Evolutionary conservation across 2,888 invertebrate species (phyloP).

Genomic region (Diarsia rubi): DNA sequence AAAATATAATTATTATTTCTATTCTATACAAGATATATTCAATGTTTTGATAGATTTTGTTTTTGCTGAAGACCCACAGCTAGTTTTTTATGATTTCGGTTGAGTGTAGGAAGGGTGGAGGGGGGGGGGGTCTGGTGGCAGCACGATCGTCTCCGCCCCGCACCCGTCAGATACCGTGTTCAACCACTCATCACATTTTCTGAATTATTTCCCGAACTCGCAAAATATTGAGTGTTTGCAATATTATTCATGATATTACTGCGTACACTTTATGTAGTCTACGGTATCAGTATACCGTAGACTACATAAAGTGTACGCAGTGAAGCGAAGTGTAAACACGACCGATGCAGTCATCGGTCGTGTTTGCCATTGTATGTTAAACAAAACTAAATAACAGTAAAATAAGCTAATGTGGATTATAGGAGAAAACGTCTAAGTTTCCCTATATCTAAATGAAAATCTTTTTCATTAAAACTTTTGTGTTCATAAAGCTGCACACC

Average conservation of each 20-base stretch:
- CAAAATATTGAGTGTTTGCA: conserved; percentile 70
- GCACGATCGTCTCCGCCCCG: conserved; percentile 80
- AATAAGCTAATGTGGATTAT: conserved; percentile 32
- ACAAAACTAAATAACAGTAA: too few species aligned
- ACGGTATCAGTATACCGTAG: too few species aligned
- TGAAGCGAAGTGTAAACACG: too few species aligned
- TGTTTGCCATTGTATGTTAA: too few species aligned
- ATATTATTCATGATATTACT: conserved; percentile 44
- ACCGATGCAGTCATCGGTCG: too few species aligned
- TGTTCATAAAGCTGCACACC: conserved; percentile 25
- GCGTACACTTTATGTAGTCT: conserved; percentile 5
- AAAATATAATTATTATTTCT: conserved; percentile 1
- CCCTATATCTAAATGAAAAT: conserved; percentile 58
- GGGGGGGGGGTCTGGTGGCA: conserved; percentile 71
- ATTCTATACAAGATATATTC: conserved; percentile 23
- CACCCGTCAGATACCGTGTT: conserved; percentile 74
- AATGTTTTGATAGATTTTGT: conserved; percentile 64
- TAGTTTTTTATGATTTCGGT: conserved; percentile 75
- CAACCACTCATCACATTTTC: conserved; percentile 75
- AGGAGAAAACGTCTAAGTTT: conserved; percentile 20
- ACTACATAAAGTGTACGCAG: too few species aligned
- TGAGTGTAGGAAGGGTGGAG: conserved; percentile 52
- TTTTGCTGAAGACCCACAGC: conserved; percentile 64
- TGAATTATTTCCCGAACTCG: conserved; percentile 76
- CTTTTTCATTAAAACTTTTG: conserved; percentile 45